Evolutionary conservation across 2,113 vertebrate genomes (phyloP).

Genomic region (Eidolon helvum): DNA sequence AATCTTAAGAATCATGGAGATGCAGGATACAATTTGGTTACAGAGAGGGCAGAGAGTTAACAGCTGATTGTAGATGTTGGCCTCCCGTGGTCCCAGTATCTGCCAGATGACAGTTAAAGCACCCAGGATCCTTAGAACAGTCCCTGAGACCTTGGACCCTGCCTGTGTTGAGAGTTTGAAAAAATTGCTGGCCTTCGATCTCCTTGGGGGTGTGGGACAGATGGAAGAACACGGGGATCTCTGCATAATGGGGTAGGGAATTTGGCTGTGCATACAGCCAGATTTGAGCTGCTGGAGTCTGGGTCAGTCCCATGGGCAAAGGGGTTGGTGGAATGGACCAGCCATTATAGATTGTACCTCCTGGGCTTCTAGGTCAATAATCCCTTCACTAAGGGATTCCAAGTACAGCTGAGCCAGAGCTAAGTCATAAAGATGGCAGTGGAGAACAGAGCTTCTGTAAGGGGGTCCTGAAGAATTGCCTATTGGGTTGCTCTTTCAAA

Average conservation of each 20-base stretch:
- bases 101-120: background rate
- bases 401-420: background rate
- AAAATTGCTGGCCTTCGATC: background rate
- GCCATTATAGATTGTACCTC: background rate
- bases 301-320: background rate
- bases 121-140: background rate
- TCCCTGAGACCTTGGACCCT: background rate
- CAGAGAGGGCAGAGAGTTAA: background rate
- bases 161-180: background rate
- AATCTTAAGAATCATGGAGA: background rate
- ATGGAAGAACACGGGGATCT: background rate
- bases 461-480: background rate
- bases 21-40: background rate
- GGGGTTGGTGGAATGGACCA: background rate
- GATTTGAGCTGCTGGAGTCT: background rate
- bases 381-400: constrained; percentile 36
- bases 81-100: background rate
- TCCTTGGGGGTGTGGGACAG: background rate
- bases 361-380: constrained; percentile 37
- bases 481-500: background rate
- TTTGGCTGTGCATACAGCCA: background rate
- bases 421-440: background rate
- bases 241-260: rapidly evolving
- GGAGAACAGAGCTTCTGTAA: background rate
- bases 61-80: background rate